Evolutionary conservation across 2,888 invertebrate genomes (phyloP), one percentile per base, ranked within the genome.

Genomic region (Spisula solida): DNA sequence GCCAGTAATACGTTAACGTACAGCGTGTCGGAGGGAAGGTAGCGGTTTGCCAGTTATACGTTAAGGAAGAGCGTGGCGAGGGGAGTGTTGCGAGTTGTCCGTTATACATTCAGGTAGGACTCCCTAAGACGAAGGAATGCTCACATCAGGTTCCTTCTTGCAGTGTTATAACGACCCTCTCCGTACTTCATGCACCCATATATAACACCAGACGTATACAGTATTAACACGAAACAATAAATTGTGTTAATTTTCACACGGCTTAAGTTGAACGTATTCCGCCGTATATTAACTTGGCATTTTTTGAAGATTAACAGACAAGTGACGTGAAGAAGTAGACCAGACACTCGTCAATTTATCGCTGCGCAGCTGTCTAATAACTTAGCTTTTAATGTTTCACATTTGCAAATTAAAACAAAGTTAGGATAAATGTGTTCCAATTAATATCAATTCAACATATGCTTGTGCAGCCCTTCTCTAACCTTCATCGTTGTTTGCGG

Each of bases 341-440:
- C 75, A 75, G 75, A 75, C 75, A 5, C 16, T 29, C 79, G 34
- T 79, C 79, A 20, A 48, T 78, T 85, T 85, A 85, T 85, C 85
- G 41, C 79, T 2, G 75, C 79, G 85, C 79, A 85, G 20, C 56
- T 78, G 78, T 79, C 79, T 79, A 85, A 85, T 79, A 48, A 25
- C 31, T 51, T 51, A 56, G 25, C 85, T 85, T 85, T 85, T 78
- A 79, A 78, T 78, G 78, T 85, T 85, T 70, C 41, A 55, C 78
- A 78, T 85, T 85, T 79, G 20, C 79, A 85, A 85, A 79, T 85
- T 55, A 75, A 78, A 78, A 79, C 29, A 79, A 79, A 78, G 78
- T 51, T 78, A 18, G 56, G 56, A 78, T 20, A 51, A 85, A 78
- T 55, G 55, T 85, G 55, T 85, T 55, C 78, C 79, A 85, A 78